Conservation (phyloP, 2,888 invertebrate genomes). For the Amphiduros pacificus region DNA sequence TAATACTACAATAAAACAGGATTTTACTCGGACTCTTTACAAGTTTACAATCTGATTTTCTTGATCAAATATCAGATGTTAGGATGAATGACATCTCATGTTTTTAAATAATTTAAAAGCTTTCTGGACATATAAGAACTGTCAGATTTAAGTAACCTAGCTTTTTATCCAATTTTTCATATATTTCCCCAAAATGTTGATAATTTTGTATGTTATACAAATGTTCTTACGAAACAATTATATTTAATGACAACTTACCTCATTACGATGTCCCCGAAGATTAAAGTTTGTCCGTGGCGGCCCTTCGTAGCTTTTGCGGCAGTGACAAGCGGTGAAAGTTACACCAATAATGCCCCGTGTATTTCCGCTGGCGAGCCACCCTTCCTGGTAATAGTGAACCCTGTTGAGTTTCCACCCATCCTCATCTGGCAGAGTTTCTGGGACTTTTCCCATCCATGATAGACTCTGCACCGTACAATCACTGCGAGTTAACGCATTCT, state of each 20-base stretch:
- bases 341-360: conserved; percentile 88
- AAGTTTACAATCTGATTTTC: too few relatives aligned
- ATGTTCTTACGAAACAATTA: too few relatives aligned
- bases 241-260: conserved; percentile 66
- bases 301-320: conserved; percentile 70
- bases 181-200: too few relatives aligned
- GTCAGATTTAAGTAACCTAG: too few relatives aligned
- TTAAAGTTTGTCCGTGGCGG: conserved; percentile 95
- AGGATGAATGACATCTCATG: too few relatives aligned
- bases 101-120: too few relatives aligned
- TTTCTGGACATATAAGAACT: too few relatives aligned
- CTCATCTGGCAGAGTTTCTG: conserved; percentile 92
- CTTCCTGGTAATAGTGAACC: conserved; percentile 94
- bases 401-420: conserved; percentile 92
- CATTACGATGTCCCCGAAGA: conserved; percentile 91
- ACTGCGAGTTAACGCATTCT: conserved; percentile 88
- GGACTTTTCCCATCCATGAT: conserved; percentile 98
- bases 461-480: conserved; percentile 92
- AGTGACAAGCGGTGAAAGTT: conserved; percentile 93
- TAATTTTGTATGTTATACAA: too few relatives aligned
- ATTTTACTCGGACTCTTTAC: too few relatives aligned
- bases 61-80: too few relatives aligned
- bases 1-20: too few relatives aligned
- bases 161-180: too few relatives aligned
- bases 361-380: conserved; percentile 95